Evolutionary conservation across 2,888 invertebrate species (phyloP).

Genomic region (Euphydryas editha): DNA sequence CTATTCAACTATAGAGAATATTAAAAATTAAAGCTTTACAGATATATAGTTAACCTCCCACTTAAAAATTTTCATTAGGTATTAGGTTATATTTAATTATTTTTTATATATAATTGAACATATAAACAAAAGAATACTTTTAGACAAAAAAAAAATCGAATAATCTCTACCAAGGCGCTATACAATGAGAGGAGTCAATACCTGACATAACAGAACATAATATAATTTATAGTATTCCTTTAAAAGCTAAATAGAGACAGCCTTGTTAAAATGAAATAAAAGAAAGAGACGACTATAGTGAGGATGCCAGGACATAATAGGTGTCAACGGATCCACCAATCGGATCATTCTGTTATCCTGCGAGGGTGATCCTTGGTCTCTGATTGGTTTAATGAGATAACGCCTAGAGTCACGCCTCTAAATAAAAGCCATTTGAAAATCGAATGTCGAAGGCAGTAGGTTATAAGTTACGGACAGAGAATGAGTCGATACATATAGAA

Average conservation of each 20-base stretch:
- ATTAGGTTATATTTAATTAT: background rate
- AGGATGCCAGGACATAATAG: conserved; percentile 70
- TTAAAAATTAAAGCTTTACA: too few relatives aligned
- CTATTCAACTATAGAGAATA: too few relatives aligned
- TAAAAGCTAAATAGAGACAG: conserved; percentile 42
- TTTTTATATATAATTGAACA: background rate
- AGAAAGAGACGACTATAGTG: conserved; percentile 60
- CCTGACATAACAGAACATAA: conserved; percentile 6
- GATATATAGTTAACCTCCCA: too few relatives aligned
- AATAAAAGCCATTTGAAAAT: conserved; percentile 72
- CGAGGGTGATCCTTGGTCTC: conserved; percentile 68
- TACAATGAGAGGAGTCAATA: conserved; percentile 7
- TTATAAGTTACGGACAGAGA: conserved; percentile 23
- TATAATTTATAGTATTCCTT: conserved; percentile 25
- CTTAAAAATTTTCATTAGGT: too few relatives aligned
- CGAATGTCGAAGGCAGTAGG: conserved; percentile 65
- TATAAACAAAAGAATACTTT: background rate
- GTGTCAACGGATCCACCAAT: conserved; percentile 64
- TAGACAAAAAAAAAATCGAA: background rate
- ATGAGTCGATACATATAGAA: background rate
- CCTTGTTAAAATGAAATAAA: conserved; percentile 25
- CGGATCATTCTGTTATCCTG: conserved; percentile 65
- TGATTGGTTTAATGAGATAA: conserved; percentile 74
- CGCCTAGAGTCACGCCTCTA: conserved; percentile 69
- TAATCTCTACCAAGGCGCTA: conserved; percentile 2